These are phyloP conservation scores for Huso huso DNA, from an alignment of 2,797 vertebrate species.

Conservation along the genomic window DNA sequence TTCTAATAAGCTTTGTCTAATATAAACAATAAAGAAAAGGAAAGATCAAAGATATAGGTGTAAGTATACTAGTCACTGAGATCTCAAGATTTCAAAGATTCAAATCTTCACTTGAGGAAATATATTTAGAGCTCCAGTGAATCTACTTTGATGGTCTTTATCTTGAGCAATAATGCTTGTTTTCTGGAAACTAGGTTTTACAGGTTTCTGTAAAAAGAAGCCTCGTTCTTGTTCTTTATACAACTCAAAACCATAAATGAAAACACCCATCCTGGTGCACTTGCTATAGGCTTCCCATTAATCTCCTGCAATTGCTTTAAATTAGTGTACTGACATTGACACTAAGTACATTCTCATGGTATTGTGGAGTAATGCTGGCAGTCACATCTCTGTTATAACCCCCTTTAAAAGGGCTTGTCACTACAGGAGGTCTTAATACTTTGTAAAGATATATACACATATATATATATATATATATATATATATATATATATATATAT, in stretches of 20 bases:
- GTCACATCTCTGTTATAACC: constrained; percentile 30
- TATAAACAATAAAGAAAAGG: not conserved
- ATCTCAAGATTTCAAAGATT: not conserved
- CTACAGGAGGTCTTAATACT: constrained; percentile 57
- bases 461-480: no score
- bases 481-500: no score
- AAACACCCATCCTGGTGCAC: no score
- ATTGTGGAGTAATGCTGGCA: constrained; percentile 24
- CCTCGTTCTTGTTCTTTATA: no score
- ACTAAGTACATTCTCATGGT: constrained; percentile 49
- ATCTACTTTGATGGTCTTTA: not conserved
- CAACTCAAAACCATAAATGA: no score
- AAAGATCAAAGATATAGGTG: not conserved
- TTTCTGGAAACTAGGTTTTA: not conserved
- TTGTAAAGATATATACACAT: constrained; percentile 43
- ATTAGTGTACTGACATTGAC: constrained; percentile 54
- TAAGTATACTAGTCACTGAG: not conserved
- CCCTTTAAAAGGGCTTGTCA: constrained; percentile 34
- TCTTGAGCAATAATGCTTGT: not conserved
- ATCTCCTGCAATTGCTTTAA: constrained; percentile 51
- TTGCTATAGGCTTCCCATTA: constrained; percentile 33
- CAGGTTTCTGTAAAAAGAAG: no score
- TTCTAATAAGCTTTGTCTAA: not conserved
- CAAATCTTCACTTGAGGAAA: not conserved
- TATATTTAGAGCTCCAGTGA: not conserved